These are phyloP conservation scores for Ichneumoninae sp. DNA, from an alignment of 2,888 invertebrate genomes.

Conservation along the genomic window DNA sequence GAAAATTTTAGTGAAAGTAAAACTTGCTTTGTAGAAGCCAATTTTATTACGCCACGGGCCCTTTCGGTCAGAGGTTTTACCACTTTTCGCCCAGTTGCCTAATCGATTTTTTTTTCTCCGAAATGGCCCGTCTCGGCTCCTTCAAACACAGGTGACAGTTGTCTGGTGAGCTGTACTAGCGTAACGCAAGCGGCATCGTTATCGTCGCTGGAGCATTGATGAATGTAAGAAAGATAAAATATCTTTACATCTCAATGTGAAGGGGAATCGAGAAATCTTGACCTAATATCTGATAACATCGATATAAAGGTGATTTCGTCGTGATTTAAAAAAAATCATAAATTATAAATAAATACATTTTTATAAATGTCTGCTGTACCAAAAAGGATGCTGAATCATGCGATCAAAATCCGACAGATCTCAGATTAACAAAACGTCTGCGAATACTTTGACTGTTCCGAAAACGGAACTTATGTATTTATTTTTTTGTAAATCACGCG, in stretches of 20 bases:
- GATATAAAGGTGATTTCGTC: not conserved
- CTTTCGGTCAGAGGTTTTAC: no score
- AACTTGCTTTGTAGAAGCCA: no score
- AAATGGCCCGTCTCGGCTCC: no score
- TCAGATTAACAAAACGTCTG: not conserved
- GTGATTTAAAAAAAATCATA: not conserved
- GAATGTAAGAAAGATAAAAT: not conserved
- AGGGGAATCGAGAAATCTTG: not conserved
- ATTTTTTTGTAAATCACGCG: not conserved
- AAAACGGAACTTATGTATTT: not conserved
- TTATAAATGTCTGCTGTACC: no score
- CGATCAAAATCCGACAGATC: not conserved
- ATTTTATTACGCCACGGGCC: no score
- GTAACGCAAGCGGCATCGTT: not conserved
- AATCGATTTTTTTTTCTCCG: no score
- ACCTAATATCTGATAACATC: not conserved
- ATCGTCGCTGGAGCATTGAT: not conserved
- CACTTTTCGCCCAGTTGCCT: no score
- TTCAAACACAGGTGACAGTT: not conserved
- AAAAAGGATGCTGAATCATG: not conserved
- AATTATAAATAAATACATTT: not conserved
- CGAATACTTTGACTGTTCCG: not conserved
- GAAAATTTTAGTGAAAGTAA: no score
- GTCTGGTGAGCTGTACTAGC: not conserved
- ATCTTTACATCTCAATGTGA: not conserved